Evolutionary conservation across 35 echinoderm and acorn worm species (phyloP).

Genomic region (Stichopus chloronotus): DNA sequence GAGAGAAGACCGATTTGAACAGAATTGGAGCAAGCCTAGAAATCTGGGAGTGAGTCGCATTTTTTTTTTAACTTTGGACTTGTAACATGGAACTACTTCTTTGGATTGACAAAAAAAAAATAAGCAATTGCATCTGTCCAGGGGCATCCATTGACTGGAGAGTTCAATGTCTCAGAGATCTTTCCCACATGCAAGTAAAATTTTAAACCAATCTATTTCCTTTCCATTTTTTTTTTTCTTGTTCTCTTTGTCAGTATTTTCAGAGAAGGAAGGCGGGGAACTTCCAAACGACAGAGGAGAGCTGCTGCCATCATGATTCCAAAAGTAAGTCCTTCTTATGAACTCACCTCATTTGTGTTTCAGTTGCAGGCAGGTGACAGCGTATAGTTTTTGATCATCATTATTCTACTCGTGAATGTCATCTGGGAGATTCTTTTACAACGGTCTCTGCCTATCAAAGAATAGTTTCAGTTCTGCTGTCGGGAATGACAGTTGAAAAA

Average conservation of each 20-base stretch:
- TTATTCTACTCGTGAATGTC: background rate
- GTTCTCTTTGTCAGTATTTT: background rate
- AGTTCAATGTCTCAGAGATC: background rate
- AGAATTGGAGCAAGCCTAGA: constrained; percentile 56
- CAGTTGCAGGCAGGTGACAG: background rate
- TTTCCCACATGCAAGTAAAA: no score
- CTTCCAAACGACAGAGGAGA: constrained; percentile 70
- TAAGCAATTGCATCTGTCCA: background rate
- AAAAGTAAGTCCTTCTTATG: constrained; percentile 62
- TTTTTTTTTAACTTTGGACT: no score
- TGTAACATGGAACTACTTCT: no score
- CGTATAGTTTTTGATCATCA: constrained; percentile 1
- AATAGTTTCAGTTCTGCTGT: no score
- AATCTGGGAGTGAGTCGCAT: constrained; percentile 58
- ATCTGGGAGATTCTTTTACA: constrained; percentile 18
- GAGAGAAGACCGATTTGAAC: background rate
- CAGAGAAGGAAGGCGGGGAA: constrained; percentile 63
- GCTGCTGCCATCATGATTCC: constrained; percentile 80
- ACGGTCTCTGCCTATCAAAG: no score
- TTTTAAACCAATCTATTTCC: no score
- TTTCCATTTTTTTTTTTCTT: no score
- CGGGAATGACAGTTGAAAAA: no score
- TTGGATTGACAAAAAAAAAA: background rate
- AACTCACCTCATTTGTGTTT: background rate
- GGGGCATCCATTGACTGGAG: background rate